Conservation (phyloP, 2,888 invertebrate genomes). For the Meganola albula region DNA sequence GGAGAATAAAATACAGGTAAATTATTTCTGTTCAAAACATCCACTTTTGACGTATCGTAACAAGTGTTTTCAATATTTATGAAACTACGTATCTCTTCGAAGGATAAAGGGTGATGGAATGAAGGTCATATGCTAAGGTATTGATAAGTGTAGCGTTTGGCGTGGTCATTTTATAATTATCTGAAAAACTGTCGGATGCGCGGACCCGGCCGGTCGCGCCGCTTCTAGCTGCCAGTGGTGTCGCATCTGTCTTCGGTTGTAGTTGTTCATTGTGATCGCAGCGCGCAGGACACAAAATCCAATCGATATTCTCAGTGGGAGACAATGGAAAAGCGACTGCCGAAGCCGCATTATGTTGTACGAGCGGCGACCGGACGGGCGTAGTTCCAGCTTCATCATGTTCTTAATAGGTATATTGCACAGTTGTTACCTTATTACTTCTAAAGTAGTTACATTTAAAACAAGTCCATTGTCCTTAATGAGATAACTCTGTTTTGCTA, state of each 20-base stretch:
- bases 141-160: slow-evolving; percentile 43
- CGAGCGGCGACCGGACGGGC: too few relatives aligned
- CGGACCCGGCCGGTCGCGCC: slow-evolving; percentile 49
- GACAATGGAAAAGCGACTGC: too few relatives aligned
- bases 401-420: too few relatives aligned
- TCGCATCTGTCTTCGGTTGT: slow-evolving; percentile 41
- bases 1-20: slow-evolving; percentile 77
- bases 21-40: slow-evolving; percentile 67
- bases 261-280: slow-evolving; percentile 37
- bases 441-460: too few relatives aligned
- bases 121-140: slow-evolving; percentile 57
- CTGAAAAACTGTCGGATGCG: slow-evolving; percentile 45
- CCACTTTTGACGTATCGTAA: slow-evolving; percentile 72
- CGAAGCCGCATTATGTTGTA: too few relatives aligned
- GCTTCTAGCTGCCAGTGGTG: slow-evolving; percentile 17
- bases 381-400: too few relatives aligned
- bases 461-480: too few relatives aligned
- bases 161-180: slow-evolving; percentile 67
- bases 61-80: slow-evolving; percentile 71
- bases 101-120: slow-evolving; percentile 37
- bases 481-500: too few relatives aligned
- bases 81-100: slow-evolving; percentile 48
- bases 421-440: too few relatives aligned
- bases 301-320: slow-evolving; percentile 22
- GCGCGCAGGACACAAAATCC: too few relatives aligned